Evolutionary conservation across 2,888 invertebrate genomes (phyloP).

Genomic region (Cataglyphis altisquamis): DNA sequence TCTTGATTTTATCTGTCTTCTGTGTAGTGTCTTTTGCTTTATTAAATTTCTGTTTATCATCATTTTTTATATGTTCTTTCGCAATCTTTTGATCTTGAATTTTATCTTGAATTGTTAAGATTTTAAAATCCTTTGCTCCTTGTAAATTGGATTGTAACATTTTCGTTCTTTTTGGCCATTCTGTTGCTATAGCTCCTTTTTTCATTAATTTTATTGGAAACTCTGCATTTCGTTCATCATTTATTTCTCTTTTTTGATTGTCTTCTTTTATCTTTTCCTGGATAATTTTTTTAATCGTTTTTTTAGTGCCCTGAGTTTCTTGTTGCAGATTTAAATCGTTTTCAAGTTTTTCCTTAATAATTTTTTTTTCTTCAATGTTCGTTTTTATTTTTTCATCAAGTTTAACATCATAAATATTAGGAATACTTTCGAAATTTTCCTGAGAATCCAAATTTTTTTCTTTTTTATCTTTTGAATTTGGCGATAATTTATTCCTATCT

Average conservation of each 20-base stretch:
- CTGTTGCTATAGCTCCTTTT: conserved; percentile 64
- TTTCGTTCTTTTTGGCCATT: conserved; percentile 68
- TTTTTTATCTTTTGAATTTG: not conserved
- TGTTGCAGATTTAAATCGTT: conserved; percentile 52
- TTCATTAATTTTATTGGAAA: conserved; percentile 60
- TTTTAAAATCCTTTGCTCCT: conserved; percentile 13
- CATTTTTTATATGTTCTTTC: conserved; percentile 70
- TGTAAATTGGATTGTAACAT: conserved; percentile 66
- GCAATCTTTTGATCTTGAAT: conserved; percentile 35
- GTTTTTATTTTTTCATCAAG: conserved; percentile 20
- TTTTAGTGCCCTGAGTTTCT: conserved; percentile 73
- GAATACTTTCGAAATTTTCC: conserved; percentile 47
- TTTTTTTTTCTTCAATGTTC: conserved; percentile 50
- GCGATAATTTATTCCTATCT: conserved; percentile 22
- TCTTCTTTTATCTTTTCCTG: conserved; percentile 87
- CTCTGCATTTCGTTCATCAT: conserved; percentile 56
- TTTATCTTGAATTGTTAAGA: conserved; percentile 60
- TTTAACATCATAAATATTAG: conserved; percentile 42
- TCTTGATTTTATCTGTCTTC: conserved; percentile 4
- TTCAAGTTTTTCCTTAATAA: conserved; percentile 67
- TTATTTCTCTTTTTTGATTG: conserved; percentile 86
- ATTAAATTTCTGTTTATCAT: conserved; percentile 8
- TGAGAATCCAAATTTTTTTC: conserved; percentile 32
- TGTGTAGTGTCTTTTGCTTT: not conserved
- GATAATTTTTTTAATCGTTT: conserved; percentile 81